Base-by-base conservation (phyloP, 2,888 invertebrate species). In the Callinectes sapidus region DNA sequence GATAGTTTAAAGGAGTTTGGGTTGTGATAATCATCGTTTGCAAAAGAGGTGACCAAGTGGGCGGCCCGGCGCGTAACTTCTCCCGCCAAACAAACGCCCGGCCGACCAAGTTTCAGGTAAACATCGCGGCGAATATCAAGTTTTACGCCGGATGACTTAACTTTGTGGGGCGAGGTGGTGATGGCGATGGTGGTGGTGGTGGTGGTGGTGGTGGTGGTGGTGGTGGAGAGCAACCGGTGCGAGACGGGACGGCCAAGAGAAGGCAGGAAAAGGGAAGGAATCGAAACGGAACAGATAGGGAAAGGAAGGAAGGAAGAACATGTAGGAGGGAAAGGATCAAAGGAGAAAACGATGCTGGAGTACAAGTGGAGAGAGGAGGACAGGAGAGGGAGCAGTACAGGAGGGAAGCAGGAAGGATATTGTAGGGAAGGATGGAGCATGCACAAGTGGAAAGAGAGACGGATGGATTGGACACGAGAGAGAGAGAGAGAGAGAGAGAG, bases 101-200 rank as follows among this genome's bases (percentile, higher is more conserved):
- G 23, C 61, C 48, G 48, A 48, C 48, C 48, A 48, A 48, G 8
- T 16, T 71, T 71, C 28, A 23, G 71, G 71, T 71, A 71, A 71
- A 71, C 71, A 71, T 28, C 71, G 71, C 71, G 6, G 28, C 28
- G 71, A 71, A 71, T 71, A 71, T 71, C 28, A 18, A 71, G 71
- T 71, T 71, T 71, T 71, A 71, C 71, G 71, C n/a, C 28, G 71
- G 71, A 71, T 28, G 28, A 71, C 71, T 71, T 71, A 71, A 71
- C 71, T 71, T 71, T 71, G 71, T 23, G 71, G 28, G n/a, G n/a
- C 10, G 28, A 28, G 28, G 28, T 10, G 71, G 28, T 10, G 71
- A 13, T 10, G 71, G 28, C 5, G 39, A 5, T 39, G 39, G 39
- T 39, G 39, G 39, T 39, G 39, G 39, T 39, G 39, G 39, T 39